Conservation (phyloP, 2,888 invertebrate species). For the Pseudeuparius sepicola region DNA sequence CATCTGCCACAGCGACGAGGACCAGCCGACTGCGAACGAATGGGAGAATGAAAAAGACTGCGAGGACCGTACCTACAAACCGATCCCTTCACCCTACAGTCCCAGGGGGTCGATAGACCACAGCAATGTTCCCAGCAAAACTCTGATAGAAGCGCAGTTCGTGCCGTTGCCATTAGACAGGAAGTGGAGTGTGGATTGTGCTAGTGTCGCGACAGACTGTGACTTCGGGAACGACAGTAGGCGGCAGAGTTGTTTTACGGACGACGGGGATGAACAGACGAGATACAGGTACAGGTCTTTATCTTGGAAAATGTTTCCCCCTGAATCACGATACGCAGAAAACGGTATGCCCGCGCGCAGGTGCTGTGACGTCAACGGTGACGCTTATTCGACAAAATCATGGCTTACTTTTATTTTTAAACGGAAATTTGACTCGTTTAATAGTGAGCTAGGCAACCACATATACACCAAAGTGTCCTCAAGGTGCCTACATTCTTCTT, state of each 20-base stretch:
- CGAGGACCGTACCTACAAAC: slow-evolving; percentile 1
- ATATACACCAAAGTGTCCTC: too few species aligned
- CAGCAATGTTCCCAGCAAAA: slow-evolving; percentile 38
- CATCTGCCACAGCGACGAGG: slow-evolving; percentile 43
- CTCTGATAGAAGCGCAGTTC: slow-evolving; percentile 47
- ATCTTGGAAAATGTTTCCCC: too few species aligned
- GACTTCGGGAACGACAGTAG: slow-evolving; percentile 31
- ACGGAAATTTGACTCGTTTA: too few species aligned
- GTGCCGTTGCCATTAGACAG: slow-evolving; percentile 42
- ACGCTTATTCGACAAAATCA: too few species aligned
- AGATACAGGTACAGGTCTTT: too few species aligned
- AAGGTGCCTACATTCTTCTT: too few species aligned
- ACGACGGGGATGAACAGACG: slow-evolving; percentile 40
- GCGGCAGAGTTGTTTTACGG: slow-evolving; percentile 43
- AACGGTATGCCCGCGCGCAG: too few species aligned
- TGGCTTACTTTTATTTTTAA: too few species aligned
- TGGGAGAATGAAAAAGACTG: slow-evolving; percentile 25
- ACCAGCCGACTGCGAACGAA: slow-evolving; percentile 27
- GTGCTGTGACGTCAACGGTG: too few species aligned
- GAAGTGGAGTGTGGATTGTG: slow-evolving; percentile 40
- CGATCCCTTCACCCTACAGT: slow-evolving; percentile 29
- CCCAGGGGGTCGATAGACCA: slow-evolving; percentile 37
- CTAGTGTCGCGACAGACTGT: slow-evolving; percentile 31
- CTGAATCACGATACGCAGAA: too few species aligned
- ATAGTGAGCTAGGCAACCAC: too few species aligned